Base-by-base conservation (phyloP, 2,888 invertebrate genomes). In the Caenorhabditis auriculariae region DNA sequence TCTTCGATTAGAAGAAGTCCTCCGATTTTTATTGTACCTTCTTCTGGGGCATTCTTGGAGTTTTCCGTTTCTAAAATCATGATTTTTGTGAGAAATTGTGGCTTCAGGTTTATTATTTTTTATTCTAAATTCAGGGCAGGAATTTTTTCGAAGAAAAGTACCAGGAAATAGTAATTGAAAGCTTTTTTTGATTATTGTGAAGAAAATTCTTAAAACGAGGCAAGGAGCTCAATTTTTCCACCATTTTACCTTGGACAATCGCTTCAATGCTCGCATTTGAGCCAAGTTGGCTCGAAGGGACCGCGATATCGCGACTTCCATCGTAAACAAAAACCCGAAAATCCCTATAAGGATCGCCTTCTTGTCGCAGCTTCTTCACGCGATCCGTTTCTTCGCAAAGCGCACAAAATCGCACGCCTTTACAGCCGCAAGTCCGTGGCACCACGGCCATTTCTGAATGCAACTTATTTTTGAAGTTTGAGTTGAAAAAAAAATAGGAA, bases 391-490 rank as follows among this genome's bases (percentile, higher is more conserved):
- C 85, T 85, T 93, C 91, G 83, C 94, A 95, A 57, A 89, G 83
- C 23, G 91, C 85, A 82, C 94, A 95, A 2, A 91, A 90, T 72
- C 94, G 86, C 69, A 90, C 89, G 2, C 93, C 91, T 85, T 94
- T 94, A 82, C 94, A 95, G 38, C 92, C 93, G 84, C 94, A 95
- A n/a, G 43, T 51, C 51, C 49, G 59, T 39, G 7, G 23, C 9
- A 41, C 19, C 21, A 51, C 46, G 6, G 46, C 51, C 57, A 57
- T 57, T 19, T 15, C 50, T 45, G 49, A 48, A n/a, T n/a, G n/a
- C n/a, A n/a, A n/a, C n/a, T n/a, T n/a, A n/a, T n/a, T n/a, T n/a
- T n/a, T n/a, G n/a, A n/a, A n/a, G n/a, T n/a, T n/a, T n/a, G n/a
- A n/a, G n/a, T n/a, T n/a, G n/a, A n/a, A n/a, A n/a, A n/a, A n/a